These are phyloP conservation scores for Pangasius djambal DNA, from an alignment of 2,797 vertebrate genomes.

Conservation along the genomic window DNA sequence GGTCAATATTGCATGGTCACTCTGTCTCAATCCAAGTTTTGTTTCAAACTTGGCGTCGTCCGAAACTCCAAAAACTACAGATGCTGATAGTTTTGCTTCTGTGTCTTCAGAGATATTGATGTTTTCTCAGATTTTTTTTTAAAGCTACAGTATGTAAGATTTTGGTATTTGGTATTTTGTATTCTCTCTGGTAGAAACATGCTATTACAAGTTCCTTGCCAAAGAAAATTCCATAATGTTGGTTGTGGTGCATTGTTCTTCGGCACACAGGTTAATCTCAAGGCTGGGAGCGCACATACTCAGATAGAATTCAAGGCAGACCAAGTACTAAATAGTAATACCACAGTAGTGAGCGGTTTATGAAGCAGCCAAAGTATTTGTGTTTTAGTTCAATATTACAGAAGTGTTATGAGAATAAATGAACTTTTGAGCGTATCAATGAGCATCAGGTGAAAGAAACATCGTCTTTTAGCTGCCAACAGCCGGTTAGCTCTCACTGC, in stretches of 20 bases:
- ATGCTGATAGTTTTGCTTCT: constrained; percentile 8
- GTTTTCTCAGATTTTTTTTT: background rate
- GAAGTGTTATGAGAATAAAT: background rate
- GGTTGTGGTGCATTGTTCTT: background rate
- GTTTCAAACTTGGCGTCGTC: background rate
- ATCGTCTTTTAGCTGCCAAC: background rate
- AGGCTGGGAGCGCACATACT: background rate
- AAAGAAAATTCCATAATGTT: background rate
- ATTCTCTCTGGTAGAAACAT: background rate
- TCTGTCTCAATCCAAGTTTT: constrained; percentile 21
- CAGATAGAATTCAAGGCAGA: background rate
- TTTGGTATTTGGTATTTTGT: background rate
- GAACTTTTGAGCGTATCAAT: background rate
- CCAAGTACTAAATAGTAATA: background rate
- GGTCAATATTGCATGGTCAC: constrained; percentile 39
- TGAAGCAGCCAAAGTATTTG: background rate
- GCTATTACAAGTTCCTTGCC: background rate
- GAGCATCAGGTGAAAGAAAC: background rate
- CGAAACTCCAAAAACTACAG: background rate
- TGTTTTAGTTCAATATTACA: background rate
- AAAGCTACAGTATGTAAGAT: background rate
- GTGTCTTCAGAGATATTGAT: background rate
- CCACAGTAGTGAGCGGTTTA: background rate
- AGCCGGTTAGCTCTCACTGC: background rate
- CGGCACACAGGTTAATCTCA: background rate